Conservation (phyloP, 2,113 vertebrate species). For the Sapajus apella region DNA sequence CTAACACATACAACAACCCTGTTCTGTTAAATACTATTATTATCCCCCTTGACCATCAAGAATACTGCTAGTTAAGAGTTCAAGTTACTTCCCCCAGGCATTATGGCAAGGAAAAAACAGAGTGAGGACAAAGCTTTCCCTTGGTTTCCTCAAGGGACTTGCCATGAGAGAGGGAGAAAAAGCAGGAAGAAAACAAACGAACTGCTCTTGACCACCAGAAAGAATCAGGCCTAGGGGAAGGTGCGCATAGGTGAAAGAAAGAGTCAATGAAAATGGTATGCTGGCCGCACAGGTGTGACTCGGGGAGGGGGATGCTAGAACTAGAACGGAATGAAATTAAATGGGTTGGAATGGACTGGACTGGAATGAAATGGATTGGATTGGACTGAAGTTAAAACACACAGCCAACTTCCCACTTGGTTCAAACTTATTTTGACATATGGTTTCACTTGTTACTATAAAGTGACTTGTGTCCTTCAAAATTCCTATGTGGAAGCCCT, state of each 20-base stretch:
- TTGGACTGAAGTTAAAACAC: background rate
- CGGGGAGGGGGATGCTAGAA: background rate
- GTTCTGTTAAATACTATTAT: background rate
- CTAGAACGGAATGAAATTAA: background rate
- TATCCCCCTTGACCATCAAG: background rate
- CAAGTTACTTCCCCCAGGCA: background rate
- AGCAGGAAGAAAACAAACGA: background rate
- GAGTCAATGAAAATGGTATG: background rate
- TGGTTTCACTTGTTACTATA: background rate
- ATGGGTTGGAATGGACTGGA: background rate
- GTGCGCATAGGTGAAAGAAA: background rate
- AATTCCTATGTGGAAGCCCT: background rate
- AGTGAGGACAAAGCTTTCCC: background rate
- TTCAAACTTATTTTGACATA: background rate
- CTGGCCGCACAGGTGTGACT: background rate
- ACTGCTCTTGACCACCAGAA: background rate
- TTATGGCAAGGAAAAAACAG: background rate
- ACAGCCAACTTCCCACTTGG: fast-evolving
- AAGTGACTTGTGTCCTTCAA: background rate
- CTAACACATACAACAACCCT: background rate
- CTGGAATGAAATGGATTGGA: too few species aligned
- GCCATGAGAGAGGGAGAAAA: background rate
- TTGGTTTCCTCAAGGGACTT: background rate
- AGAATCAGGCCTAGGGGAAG: background rate
- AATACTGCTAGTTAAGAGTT: background rate